Conservation (phyloP, 2,888 invertebrate species). For the Plebejus argus region DNA sequence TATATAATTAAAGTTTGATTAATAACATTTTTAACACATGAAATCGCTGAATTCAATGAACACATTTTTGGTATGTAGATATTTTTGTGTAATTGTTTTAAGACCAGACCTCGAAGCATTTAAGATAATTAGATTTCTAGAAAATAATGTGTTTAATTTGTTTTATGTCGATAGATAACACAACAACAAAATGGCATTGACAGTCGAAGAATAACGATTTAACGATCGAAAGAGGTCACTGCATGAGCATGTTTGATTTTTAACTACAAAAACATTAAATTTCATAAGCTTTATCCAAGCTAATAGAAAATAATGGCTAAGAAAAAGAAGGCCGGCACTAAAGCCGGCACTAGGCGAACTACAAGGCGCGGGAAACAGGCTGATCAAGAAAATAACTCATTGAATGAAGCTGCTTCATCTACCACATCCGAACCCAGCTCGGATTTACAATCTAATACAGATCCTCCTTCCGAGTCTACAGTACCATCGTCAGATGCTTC, state of each 20-base stretch:
- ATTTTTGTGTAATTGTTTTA: constrained; percentile 10
- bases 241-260: constrained; percentile 43
- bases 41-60: constrained; percentile 36
- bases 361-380: constrained; percentile 67
- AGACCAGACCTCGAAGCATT: neutral
- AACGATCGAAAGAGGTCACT: constrained; percentile 68
- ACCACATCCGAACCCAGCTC: constrained; percentile 47
- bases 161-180: constrained; percentile 35
- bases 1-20: neutral
- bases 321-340: constrained; percentile 66
- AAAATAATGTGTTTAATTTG: constrained; percentile 24
- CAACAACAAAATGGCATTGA: constrained; percentile 63
- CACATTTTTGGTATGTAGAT: constrained; percentile 62
- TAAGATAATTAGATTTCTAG: neutral
- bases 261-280: constrained; percentile 9
- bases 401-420: constrained; percentile 55
- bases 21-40: neutral
- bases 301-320: constrained; percentile 69
- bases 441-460: constrained; percentile 43
- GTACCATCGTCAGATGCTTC: constrained; percentile 41
- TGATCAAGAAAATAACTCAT: constrained; percentile 45
- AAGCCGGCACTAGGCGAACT: constrained; percentile 60
- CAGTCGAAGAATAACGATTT: constrained; percentile 52
- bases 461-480: constrained; percentile 43
- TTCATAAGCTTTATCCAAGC: constrained; percentile 46